Evolutionary conservation across 2,888 invertebrate species (phyloP).

Genomic region (Meandrusa payeni): DNA sequence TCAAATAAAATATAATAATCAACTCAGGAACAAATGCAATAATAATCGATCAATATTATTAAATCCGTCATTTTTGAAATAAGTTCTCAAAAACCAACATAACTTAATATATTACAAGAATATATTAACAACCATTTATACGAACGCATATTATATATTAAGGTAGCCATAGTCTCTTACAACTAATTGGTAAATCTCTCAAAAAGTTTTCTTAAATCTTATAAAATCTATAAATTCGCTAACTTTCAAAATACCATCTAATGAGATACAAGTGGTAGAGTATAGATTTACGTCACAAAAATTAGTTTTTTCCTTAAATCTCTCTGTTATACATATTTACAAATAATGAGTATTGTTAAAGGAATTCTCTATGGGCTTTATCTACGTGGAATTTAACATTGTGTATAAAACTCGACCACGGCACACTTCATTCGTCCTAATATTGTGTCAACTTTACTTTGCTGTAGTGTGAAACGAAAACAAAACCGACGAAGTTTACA

Average conservation of each 20-base stretch:
- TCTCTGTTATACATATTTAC: slow-evolving; percentile 63
- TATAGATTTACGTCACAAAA: slow-evolving; percentile 67
- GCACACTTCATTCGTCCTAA: not conserved
- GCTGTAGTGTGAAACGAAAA: too few relatives aligned
- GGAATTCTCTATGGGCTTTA: slow-evolving; percentile 28
- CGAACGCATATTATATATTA: slow-evolving; percentile 64
- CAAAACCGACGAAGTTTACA: too few relatives aligned
- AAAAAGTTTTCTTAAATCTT: slow-evolving; percentile 64
- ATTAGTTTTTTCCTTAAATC: slow-evolving; percentile 51
- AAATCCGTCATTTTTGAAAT: slow-evolving; percentile 59
- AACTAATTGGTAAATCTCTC: slow-evolving; percentile 78
- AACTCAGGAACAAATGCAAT: slow-evolving; percentile 81
- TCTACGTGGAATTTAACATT: slow-evolving; percentile 4
- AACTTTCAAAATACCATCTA: slow-evolving; percentile 76
- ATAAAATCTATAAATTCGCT: slow-evolving; percentile 77
- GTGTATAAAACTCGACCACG: slow-evolving; percentile 6
- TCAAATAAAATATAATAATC: slow-evolving; percentile 77
- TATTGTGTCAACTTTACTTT: too few relatives aligned
- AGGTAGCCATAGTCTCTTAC: slow-evolving; percentile 74
- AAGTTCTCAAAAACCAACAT: slow-evolving; percentile 66
- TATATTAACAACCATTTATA: slow-evolving; percentile 75
- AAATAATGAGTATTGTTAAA: slow-evolving; percentile 74
- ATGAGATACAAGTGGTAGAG: slow-evolving; percentile 79
- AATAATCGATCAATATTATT: slow-evolving; percentile 75
- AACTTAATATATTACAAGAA: slow-evolving; percentile 71